Percentiles rank a stretch among this genome's conserved stretches.
Conservation (phyloP, 2,113 vertebrate species). For the Spheniscus mendiculus region DNA sequence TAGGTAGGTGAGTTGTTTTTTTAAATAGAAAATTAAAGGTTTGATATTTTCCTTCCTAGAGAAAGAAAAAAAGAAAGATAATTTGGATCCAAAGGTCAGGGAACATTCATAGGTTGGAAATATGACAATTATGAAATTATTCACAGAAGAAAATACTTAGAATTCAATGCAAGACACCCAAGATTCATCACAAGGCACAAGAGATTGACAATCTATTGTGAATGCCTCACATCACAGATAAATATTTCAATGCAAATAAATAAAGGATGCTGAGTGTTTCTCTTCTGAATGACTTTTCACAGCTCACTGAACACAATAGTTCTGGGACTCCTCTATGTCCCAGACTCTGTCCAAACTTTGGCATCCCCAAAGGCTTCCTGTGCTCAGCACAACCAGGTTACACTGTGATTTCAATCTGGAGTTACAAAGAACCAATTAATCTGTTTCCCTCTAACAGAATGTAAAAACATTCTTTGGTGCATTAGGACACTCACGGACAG, state of each 20-base stretch:
- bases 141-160: conserved; percentile 77
- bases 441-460: conserved; percentile 64
- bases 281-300: conserved; percentile 90
- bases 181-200: conserved; percentile 82
- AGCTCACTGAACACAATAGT: conserved; percentile 86
- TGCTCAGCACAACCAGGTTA: conserved; percentile 74
- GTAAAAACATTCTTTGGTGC: conserved; percentile 73
- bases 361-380: conserved; percentile 60
- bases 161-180: conserved; percentile 78
- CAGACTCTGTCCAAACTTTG: conserved; percentile 77
- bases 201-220: conserved; percentile 93
- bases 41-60: conserved; percentile 69
- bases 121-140: conserved; percentile 83
- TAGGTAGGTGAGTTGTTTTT: conserved; percentile 45
- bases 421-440: conserved; percentile 86
- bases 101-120: conserved; percentile 72
- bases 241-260: conserved; percentile 99
- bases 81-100: neutral
- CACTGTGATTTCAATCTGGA: conserved; percentile 74
- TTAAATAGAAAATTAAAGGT: conserved; percentile 54
- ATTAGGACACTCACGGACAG: conserved; percentile 61
- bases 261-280: conserved; percentile 95
- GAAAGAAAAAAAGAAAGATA: conserved; percentile 48
- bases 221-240: conserved; percentile 91
- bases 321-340: conserved; percentile 70